Conservation (phyloP, 2,888 invertebrate genomes). For the Rhorus exstirpatorius region DNA sequence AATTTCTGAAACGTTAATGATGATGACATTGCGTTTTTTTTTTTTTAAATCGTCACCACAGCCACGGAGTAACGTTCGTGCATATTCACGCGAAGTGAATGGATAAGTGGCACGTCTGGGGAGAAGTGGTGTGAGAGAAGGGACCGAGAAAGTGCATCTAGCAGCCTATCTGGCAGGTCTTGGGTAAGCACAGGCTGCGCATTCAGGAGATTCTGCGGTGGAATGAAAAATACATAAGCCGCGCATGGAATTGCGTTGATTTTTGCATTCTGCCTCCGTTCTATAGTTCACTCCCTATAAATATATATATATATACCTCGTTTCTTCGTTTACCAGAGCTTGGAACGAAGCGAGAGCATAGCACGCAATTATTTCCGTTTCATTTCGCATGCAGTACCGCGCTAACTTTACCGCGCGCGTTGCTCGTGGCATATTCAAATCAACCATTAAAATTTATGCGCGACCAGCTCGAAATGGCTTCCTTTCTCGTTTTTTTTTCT, state of each 20-base stretch:
- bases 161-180: not conserved
- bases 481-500: conserved; percentile 9
- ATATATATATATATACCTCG: too few species aligned
- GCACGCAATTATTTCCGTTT: conserved; percentile 67
- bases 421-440: conserved; percentile 63
- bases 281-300: too few species aligned
- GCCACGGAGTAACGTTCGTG: not conserved
- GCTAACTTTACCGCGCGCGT: conserved; percentile 32
- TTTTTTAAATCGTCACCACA: not conserved
- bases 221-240: conserved; percentile 58
- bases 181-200: not conserved
- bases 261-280: conserved; percentile 14
- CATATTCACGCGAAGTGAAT: conserved; percentile 23
- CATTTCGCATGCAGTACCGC: conserved; percentile 66
- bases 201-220: conserved; percentile 11
- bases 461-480: conserved; percentile 47
- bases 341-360: conserved; percentile 28
- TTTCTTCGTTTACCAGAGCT: not conserved
- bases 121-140: not conserved
- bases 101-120: conserved; percentile 1
- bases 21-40: too few species aligned
- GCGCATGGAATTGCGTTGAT: conserved; percentile 43
- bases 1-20: too few species aligned
- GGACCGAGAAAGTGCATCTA: conserved; percentile 31
- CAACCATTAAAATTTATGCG: conserved; percentile 62